Conservation (phyloP, 2,888 invertebrate genomes). For the Sarcophaga subvicina region DNA sequence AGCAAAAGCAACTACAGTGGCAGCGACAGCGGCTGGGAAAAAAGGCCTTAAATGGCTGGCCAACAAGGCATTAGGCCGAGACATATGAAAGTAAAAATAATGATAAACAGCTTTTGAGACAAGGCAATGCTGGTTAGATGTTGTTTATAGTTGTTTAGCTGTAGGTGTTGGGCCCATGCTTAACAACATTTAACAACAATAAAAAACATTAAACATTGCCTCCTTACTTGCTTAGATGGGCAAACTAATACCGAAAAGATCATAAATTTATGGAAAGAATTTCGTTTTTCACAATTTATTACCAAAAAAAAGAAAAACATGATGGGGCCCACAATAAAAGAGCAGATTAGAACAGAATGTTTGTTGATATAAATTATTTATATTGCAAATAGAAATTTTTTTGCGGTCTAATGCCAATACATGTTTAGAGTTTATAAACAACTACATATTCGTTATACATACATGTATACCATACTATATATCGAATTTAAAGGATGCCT, state of each 20-base stretch:
- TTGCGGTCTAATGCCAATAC: slow-evolving; percentile 60
- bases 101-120: neutral
- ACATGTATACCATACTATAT: neutral
- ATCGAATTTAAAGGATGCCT: neutral
- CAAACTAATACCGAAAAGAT: slow-evolving; percentile 41
- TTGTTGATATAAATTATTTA: slow-evolving; percentile 63
- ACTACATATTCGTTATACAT: neutral
- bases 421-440: slow-evolving; percentile 41
- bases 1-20: neutral
- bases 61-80: neutral
- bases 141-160: neutral
- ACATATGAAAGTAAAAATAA: neutral
- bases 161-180: neutral
- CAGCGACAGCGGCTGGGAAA: neutral
- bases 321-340: neutral
- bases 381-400: slow-evolving; percentile 60
- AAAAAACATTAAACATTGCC: slow-evolving; percentile 40
- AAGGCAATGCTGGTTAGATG: neutral
- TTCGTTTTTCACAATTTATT: slow-evolving; percentile 62
- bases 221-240: neutral
- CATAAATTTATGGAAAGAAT: slow-evolving; percentile 62
- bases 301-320: neutral
- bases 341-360: slow-evolving; percentile 14
- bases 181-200: neutral
- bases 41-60: neutral